A percentile compares a stretch with the other conserved stretches of the same genome.
These are phyloP conservation scores for Tigriopus japonicus DNA, from an alignment of 1,140 invertebrate genomes.

Conservation along the genomic window DNA sequence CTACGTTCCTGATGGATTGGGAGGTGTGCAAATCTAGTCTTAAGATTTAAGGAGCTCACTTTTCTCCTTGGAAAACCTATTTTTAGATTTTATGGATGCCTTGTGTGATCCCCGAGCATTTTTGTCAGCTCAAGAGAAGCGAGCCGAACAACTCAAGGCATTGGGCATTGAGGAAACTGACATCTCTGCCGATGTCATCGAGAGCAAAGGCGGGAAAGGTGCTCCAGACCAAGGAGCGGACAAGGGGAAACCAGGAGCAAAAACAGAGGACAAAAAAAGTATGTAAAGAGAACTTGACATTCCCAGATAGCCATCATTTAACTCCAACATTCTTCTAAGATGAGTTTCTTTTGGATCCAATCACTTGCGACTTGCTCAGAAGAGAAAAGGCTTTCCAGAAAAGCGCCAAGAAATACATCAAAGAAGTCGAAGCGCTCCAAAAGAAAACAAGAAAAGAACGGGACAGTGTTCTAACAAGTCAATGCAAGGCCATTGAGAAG, in stretches of 20 bases:
- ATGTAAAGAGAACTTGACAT: no score
- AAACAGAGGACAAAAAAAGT: slow-evolving; percentile 36
- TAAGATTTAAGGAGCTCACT: no score
- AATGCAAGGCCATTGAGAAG: slow-evolving; percentile 87
- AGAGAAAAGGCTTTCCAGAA: slow-evolving; percentile 87
- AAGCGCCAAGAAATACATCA: slow-evolving; percentile 84
- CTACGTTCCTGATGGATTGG: slow-evolving; percentile 96
- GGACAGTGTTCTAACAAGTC: slow-evolving; percentile 70
- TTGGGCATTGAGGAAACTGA: slow-evolving; percentile 76
- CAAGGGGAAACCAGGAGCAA: background rate
- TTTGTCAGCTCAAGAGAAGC: slow-evolving; percentile 65
- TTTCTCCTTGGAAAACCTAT: background rate
- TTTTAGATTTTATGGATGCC: slow-evolving; percentile 85
- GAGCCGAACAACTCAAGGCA: slow-evolving; percentile 79
- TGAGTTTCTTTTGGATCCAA: slow-evolving; percentile 64
- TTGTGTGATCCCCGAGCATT: slow-evolving; percentile 86
- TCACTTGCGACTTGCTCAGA: slow-evolving; percentile 70
- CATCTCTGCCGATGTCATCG: slow-evolving; percentile 30
- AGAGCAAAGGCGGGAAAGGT: slow-evolving; percentile 23
- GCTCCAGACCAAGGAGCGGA: slow-evolving; percentile 17
- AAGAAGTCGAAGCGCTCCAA: slow-evolving; percentile 74
- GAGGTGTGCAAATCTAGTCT: slow-evolving; percentile 29
- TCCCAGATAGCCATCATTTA: no score
- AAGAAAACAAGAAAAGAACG: slow-evolving; percentile 89
- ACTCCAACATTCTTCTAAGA: slow-evolving; percentile 21